Percentiles rank a stretch among this genome's conserved stretches.
Evolutionary conservation across 2,797 vertebrate genomes (phyloP).

Genomic region (Rhinichthys osculus): DNA sequence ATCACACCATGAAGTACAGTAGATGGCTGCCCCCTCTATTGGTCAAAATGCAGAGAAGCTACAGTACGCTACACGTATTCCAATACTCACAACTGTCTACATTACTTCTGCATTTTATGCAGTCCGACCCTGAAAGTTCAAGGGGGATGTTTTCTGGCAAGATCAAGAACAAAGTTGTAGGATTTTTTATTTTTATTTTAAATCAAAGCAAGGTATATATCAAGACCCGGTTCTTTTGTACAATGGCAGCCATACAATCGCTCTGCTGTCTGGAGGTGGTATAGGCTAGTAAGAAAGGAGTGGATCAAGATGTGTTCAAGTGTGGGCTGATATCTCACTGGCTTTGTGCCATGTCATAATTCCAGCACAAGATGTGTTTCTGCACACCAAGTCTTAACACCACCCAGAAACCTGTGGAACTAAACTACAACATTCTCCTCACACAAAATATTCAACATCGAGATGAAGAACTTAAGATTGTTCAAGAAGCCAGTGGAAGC

Average conservation of each 20-base stretch:
- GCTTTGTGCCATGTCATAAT: constrained; percentile 57
- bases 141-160: constrained; percentile 9
- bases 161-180: constrained; percentile 1
- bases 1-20: constrained; percentile 22
- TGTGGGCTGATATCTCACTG: constrained; percentile 56
- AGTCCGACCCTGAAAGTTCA: not conserved
- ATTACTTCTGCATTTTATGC: constrained; percentile 1
- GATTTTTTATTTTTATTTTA: not conserved
- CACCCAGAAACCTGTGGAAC: constrained; percentile 8
- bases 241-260: constrained; percentile 18
- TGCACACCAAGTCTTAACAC: constrained; percentile 26
- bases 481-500: constrained; percentile 3
- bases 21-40: constrained; percentile 75
- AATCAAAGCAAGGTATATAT: not conserved
- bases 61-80: not conserved
- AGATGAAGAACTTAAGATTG: constrained; percentile 3
- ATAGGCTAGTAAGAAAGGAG: constrained; percentile 12
- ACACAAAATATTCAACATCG: not conserved
- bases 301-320: constrained; percentile 55
- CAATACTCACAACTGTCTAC: not conserved
- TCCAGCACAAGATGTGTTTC: constrained; percentile 45
- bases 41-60: constrained; percentile 60
- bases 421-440: not conserved
- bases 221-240: constrained; percentile 3
- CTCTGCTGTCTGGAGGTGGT: constrained; percentile 3